Percentiles rank a stretch among this genome's conserved stretches.
Evolutionary conservation across 2,113 vertebrate species (phyloP).

Genomic region (Campylomormyrus numenius): DNA sequence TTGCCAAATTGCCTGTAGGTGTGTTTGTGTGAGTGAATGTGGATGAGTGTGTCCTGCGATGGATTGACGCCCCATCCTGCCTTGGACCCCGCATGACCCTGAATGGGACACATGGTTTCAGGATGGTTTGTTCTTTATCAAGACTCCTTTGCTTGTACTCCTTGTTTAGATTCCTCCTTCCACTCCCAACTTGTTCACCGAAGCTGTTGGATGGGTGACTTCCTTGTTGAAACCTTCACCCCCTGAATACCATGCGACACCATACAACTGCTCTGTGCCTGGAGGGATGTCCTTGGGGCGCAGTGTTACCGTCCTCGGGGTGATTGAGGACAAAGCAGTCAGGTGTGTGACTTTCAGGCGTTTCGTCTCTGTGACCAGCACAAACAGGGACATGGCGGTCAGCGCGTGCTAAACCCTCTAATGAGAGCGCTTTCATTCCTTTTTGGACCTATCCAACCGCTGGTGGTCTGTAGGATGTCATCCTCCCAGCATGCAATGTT

Average conservation of each 20-base stretch:
- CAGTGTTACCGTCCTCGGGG: conserved; percentile 40
- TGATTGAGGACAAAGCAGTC: conserved; percentile 30
- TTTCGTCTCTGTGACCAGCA: background rate
- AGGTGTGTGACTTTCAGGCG: conserved; percentile 29
- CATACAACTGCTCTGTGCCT: conserved; percentile 41
- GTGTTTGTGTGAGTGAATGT: no score
- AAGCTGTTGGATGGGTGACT: no score
- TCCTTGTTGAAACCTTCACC: background rate
- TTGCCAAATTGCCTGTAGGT: no score
- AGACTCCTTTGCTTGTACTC: background rate
- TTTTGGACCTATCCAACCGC: background rate
- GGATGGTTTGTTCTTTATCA: background rate
- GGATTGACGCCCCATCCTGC: no score
- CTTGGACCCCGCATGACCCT: no score
- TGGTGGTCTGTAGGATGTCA: background rate
- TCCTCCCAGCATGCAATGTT: background rate
- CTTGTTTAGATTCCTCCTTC: background rate
- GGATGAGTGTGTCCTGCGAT: no score
- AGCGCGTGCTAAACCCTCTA: no score
- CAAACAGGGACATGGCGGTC: background rate
- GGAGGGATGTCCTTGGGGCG: conserved; percentile 48
- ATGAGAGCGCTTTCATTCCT: no score
- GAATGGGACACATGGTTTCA: no score
- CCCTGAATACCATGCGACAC: conserved; percentile 34
- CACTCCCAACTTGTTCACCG: no score